Evolutionary conservation across 1,140 invertebrate genomes (phyloP).

Genomic region (Zaprionus inermis): DNA sequence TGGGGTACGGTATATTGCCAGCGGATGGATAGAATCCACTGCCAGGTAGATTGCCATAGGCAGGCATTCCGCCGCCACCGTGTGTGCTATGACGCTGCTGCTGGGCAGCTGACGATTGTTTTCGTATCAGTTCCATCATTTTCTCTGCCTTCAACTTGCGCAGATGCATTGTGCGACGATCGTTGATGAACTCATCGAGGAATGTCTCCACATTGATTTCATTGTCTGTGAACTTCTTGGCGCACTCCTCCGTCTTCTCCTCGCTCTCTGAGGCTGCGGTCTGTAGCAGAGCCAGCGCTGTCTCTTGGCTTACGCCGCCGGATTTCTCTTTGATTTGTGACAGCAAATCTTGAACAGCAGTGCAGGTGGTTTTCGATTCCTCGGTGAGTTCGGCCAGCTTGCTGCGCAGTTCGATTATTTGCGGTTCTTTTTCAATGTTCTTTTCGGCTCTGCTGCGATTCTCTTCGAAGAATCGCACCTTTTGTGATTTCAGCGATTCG

Average conservation of each 20-base stretch:
- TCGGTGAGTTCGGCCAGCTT: constrained; percentile 89
- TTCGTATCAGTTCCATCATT: constrained; percentile 90
- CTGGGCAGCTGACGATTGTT: constrained; percentile 45
- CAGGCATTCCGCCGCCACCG: constrained; percentile 29
- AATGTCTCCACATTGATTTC: constrained; percentile 91
- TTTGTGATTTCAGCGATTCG: constrained; percentile 91
- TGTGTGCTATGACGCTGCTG: constrained; percentile 57
- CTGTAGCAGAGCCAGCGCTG: constrained; percentile 92
- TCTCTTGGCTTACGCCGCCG: constrained; percentile 90
- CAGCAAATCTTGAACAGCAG: constrained; percentile 88
- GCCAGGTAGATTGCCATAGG: constrained; percentile 60
- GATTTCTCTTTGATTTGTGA: constrained; percentile 88
- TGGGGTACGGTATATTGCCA: constrained; percentile 85
- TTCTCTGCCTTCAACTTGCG: constrained; percentile 94
- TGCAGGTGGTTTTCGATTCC: constrained; percentile 88
- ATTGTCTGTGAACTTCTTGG: constrained; percentile 90
- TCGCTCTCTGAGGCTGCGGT: constrained; percentile 94
- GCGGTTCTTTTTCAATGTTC: constrained; percentile 93
- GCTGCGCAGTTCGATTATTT: constrained; percentile 89
- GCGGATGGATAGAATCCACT: constrained; percentile 66
- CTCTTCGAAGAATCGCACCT: constrained; percentile 92
- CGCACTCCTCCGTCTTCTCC: constrained; percentile 92
- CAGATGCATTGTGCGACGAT: constrained; percentile 91
- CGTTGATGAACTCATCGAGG: constrained; percentile 90
- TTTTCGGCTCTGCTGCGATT: constrained; percentile 94